A percentile compares a stretch with the other conserved stretches of the same genome.
These are phyloP conservation scores for Tapera naevia DNA, from an alignment of 2,797 vertebrate genomes.

Conservation along the genomic window DNA sequence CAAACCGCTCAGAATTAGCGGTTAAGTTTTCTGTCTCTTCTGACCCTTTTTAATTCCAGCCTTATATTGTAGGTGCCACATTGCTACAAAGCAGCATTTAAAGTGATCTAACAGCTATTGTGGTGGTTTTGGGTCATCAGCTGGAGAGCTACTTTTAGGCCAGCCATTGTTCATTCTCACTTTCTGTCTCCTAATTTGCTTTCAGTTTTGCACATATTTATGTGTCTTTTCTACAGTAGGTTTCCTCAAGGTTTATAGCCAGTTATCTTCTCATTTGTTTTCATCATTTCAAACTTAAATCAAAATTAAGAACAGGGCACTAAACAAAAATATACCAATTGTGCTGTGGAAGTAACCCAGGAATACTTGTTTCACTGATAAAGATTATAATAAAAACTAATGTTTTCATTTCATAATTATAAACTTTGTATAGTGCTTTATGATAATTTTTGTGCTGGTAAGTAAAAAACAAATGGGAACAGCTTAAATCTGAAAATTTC, in stretches of 20 bases:
- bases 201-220: slow-evolving; percentile 51
- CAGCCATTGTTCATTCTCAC: slow-evolving; percentile 58
- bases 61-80: slow-evolving; percentile 71
- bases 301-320: neutral
- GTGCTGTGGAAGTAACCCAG: slow-evolving; percentile 33
- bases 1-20: slow-evolving; percentile 71
- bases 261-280: slow-evolving; percentile 6
- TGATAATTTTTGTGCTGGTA: neutral
- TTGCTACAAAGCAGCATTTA: slow-evolving; percentile 77
- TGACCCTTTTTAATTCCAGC: slow-evolving; percentile 69
- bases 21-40: slow-evolving; percentile 72
- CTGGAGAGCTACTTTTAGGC: slow-evolving; percentile 62
- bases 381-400: neutral
- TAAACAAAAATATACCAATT: slow-evolving; percentile 14
- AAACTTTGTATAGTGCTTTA: neutral
- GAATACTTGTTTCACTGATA: slow-evolving; percentile 3
- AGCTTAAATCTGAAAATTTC: neutral
- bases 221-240: slow-evolving; percentile 30
- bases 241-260: slow-evolving; percentile 9
- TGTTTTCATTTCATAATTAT: slow-evolving; percentile 33
- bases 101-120: slow-evolving; percentile 69
- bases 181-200: slow-evolving; percentile 34
- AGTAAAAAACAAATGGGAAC: neutral
- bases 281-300: neutral
- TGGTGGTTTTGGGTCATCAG: slow-evolving; percentile 65